Evolutionary conservation across 2,113 vertebrate species (phyloP), one percentile per base, ranked within the genome.

Genomic region (Triplophysa tibetana): DNA sequence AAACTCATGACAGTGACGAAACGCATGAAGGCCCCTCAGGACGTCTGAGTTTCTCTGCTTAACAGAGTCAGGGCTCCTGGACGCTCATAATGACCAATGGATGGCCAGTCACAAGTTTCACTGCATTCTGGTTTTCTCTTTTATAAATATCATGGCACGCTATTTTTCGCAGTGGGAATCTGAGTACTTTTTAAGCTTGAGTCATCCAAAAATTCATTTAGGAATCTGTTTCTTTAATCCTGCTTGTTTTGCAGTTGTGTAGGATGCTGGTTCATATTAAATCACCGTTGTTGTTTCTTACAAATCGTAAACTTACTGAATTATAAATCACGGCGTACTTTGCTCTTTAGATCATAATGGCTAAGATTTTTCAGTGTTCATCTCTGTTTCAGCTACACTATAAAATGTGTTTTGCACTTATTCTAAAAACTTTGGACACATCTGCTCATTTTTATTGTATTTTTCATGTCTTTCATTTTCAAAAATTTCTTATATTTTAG

Each of bases 71-170:
- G 81, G 85, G 74, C 69, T 80, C 54, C 80, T 56, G 70, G 84
- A 70, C 16, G 61, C 80, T 85, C 85, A 76, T 85, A 81, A 86
- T 90, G 81, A 88, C 85, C 91, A 89, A 85, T 68, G 85, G 86
- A 85, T 85, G 76, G 70, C 77, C 80, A 82, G 79, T 87, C 84
- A 80, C 83, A 84, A 86, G 73, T 85, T 78, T 72, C 78, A 21
- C 16, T 14, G 56, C 16, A 16, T n/a, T 43, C 5, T 52, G 50
- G 3, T 52, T 23, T 5, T 63, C 50, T 70, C 26, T 33, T n/a
- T 56, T 38, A 14, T 29, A 33, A 56, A 56, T 21, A 56, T 52
- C 19, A 29, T 3, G 26, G 29, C 3, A 19, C 52, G 17, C 19
- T 24, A 21, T 43, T 33, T 14, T 73, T 21, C 3, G 54, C 54